Percentiles rank a stretch among this genome's conserved stretches.
Evolutionary conservation across 2,888 invertebrate species (phyloP).

Genomic region (Sesamia inferens): DNA sequence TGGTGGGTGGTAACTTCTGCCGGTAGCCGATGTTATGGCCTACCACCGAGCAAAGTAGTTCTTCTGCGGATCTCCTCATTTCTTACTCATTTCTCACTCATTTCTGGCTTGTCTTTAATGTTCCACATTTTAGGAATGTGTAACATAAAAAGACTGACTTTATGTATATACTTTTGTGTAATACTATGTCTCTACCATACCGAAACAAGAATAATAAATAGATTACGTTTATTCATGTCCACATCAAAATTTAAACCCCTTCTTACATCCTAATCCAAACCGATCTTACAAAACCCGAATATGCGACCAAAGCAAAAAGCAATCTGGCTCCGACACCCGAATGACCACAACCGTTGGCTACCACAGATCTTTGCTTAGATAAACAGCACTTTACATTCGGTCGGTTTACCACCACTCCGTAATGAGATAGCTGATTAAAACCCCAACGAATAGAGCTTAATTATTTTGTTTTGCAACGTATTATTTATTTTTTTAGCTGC

Average conservation of each 20-base stretch:
- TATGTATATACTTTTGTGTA: not conserved
- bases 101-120: too few species aligned
- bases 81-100: too few species aligned
- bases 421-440: constrained; percentile 72
- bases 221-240: not conserved
- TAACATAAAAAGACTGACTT: not conserved
- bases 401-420: constrained; percentile 65
- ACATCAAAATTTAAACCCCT: constrained; percentile 7
- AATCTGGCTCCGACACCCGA: constrained; percentile 56
- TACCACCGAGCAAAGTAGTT: too few species aligned
- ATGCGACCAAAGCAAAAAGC: constrained; percentile 67
- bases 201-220: not conserved
- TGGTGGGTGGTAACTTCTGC: too few species aligned
- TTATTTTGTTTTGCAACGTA: constrained; percentile 60
- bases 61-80: too few species aligned
- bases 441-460: constrained; percentile 48
- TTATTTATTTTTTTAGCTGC: constrained; percentile 43
- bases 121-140: not conserved
- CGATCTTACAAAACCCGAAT: constrained; percentile 64
- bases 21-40: too few species aligned
- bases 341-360: constrained; percentile 62
- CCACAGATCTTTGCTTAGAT: constrained; percentile 66
- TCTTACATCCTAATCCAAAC: constrained; percentile 40
- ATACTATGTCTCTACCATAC: too few species aligned
- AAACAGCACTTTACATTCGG: constrained; percentile 68